These are phyloP conservation scores for Leptinotarsa lineolata DNA, from an alignment of 1,140 invertebrate genomes.

Conservation along the genomic window DNA sequence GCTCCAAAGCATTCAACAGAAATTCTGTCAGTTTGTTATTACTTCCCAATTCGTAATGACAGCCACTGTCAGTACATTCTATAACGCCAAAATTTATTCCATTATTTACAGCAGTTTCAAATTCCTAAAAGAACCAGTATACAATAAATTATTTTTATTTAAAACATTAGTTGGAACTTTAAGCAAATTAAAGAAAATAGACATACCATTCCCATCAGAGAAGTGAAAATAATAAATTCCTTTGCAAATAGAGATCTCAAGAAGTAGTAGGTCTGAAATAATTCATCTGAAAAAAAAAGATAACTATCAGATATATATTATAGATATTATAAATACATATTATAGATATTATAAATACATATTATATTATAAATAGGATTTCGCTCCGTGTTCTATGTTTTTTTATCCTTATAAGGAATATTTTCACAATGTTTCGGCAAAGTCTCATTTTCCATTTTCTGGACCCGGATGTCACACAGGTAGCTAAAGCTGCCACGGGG, in stretches of 20 bases:
- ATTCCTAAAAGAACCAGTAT: slow-evolving; percentile 58
- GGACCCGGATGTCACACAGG: too few relatives aligned
- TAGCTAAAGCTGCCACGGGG: too few relatives aligned
- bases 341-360: too few relatives aligned
- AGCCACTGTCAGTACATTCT: slow-evolving; percentile 6
- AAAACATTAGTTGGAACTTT: slow-evolving; percentile 25
- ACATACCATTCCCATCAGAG: slow-evolving; percentile 47
- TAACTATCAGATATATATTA: too few relatives aligned
- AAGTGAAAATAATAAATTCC: slow-evolving; percentile 61
- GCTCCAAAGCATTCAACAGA: slow-evolving; percentile 58
- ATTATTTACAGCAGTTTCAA: slow-evolving; percentile 51
- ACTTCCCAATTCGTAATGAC: slow-evolving; percentile 44
- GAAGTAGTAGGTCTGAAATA: slow-evolving; percentile 50
- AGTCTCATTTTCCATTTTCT: too few relatives aligned
- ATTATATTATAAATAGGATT: too few relatives aligned
- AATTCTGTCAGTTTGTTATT: slow-evolving; percentile 56
- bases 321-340: too few relatives aligned
- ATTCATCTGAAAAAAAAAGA: slow-evolving; percentile 47
- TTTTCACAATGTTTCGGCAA: too few relatives aligned
- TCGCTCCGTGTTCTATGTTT: too few relatives aligned
- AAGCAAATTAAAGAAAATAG: slow-evolving; percentile 37
- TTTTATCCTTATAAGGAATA: too few relatives aligned
- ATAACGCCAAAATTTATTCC: slow-evolving; percentile 46
- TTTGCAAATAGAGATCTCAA: slow-evolving; percentile 61
- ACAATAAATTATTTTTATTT: background rate